A percentile compares a stretch with the other conserved stretches of the same genome.
Conservation (phyloP, 1,140 invertebrate species). For the Danaus plexippus region DNA sequence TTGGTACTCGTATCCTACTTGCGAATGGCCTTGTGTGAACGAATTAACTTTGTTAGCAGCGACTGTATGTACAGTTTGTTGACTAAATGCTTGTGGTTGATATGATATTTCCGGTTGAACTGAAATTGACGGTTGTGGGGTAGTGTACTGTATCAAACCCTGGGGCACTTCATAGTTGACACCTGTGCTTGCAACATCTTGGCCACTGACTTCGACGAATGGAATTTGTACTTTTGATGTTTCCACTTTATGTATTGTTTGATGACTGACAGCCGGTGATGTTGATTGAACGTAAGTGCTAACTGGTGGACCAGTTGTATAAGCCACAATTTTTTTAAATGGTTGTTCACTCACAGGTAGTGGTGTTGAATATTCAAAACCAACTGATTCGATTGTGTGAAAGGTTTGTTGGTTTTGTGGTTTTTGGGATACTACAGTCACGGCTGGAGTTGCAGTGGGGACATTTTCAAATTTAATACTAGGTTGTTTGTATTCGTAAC, state of each 20-base stretch:
- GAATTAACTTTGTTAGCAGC: conserved; percentile 40
- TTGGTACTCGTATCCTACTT: too few species aligned
- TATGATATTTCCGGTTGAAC: conserved; percentile 34
- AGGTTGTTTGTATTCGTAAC: conserved; percentile 66
- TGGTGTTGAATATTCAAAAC: conserved; percentile 40
- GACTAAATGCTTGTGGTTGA: conserved; percentile 38
- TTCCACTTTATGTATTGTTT: conserved; percentile 49
- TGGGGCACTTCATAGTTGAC: conserved; percentile 36
- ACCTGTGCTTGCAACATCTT: conserved; percentile 22
- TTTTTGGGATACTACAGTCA: conserved; percentile 43
- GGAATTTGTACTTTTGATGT: conserved; percentile 33
- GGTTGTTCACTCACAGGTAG: conserved; percentile 56
- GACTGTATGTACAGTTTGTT: conserved; percentile 53
- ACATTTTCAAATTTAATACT: conserved; percentile 55
- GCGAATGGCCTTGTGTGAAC: conserved; percentile 29
- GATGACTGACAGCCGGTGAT: conserved; percentile 45
- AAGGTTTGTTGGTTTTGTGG: conserved; percentile 50
- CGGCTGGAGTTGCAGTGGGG: conserved; percentile 36
- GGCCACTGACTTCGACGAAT: conserved; percentile 23
- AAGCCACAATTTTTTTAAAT: conserved; percentile 66
- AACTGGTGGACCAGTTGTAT: conserved; percentile 60
- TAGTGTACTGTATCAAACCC: conserved; percentile 35
- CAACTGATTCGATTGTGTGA: conserved; percentile 38
- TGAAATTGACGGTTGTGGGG: conserved; percentile 32
- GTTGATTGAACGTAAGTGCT: conserved; percentile 35